Evolutionary conservation across 2,113 vertebrate genomes (phyloP).

Genomic region (Melanostigma gelatinosum): DNA sequence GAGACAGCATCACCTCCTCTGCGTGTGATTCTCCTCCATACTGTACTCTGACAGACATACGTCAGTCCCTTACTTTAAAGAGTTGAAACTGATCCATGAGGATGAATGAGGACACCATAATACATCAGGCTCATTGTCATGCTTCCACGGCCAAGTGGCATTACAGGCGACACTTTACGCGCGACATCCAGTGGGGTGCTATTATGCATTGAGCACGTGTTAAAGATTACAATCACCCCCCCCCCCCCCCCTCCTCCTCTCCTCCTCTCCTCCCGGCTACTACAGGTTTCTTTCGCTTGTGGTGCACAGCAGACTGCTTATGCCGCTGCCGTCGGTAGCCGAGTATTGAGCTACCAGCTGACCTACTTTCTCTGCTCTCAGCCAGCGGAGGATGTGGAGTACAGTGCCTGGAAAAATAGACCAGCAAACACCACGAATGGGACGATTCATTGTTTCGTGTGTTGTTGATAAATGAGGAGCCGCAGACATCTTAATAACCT

Average conservation of each 20-base stretch:
- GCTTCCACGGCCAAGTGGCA: not conserved
- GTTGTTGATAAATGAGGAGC: constrained; percentile 16
- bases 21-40: constrained; percentile 2
- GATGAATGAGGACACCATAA: not conserved
- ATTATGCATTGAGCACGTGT: constrained; percentile 61
- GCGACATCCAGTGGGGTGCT: constrained; percentile 25
- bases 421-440: constrained; percentile 9
- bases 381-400: constrained; percentile 76
- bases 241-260: not conserved
- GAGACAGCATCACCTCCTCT: constrained; percentile 18
- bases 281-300: constrained; percentile 57
- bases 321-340: constrained; percentile 77
- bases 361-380: constrained; percentile 86
- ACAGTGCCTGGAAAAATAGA: constrained; percentile 66
- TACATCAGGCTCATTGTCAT: constrained; percentile 11
- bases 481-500: constrained; percentile 43
- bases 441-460: not conserved
- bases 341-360: constrained; percentile 81
- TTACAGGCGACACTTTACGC: constrained; percentile 3
- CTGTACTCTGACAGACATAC: not conserved
- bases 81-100: not conserved
- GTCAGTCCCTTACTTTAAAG: not conserved
- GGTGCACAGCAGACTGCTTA: constrained; percentile 63
- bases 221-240: constrained; percentile 56
- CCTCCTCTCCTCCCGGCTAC: constrained; percentile 23